A percentile compares a stretch with the other conserved stretches of the same genome.
phyloP scores from a whole-genome alignment of 2,113 vertebrate genomes.

The Spea multiplicata region DNA sequence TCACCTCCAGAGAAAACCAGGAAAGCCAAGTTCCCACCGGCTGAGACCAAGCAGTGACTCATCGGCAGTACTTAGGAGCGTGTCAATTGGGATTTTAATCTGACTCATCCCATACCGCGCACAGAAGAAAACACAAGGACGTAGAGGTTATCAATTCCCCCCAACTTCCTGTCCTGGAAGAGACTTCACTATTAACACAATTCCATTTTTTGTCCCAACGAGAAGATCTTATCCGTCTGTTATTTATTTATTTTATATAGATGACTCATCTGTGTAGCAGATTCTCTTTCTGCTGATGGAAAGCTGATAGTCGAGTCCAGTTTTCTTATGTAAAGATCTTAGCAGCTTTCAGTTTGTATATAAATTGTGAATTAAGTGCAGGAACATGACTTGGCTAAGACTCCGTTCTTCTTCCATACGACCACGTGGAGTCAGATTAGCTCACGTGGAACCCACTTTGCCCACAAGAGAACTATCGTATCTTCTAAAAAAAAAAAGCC shows the following conservation, averaged over 20 bases:
- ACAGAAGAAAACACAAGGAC: background rate
- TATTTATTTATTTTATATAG: slow-evolving; percentile 1
- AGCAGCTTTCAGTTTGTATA: background rate
- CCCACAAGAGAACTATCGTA: no score
- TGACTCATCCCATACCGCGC: slow-evolving; percentile 14
- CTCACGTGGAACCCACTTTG: no score
- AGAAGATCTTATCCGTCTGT: slow-evolving; percentile 11
- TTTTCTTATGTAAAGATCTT: background rate
- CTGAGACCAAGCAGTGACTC: slow-evolving; percentile 16
- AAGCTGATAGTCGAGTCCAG: background rate
- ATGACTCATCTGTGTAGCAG: slow-evolving; percentile 8
- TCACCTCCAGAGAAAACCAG: background rate
- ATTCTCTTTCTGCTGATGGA: background rate
- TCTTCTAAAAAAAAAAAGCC: no score
- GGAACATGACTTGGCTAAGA: background rate
- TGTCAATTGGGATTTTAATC: background rate
- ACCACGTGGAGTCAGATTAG: no score
- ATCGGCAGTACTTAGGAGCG: slow-evolving; percentile 12
- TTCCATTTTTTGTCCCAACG: background rate
- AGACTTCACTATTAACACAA: slow-evolving; percentile 2
- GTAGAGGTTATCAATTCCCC: background rate
- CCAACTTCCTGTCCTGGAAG: slow-evolving; percentile 12
- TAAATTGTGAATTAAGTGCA: background rate
- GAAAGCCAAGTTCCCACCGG: slow-evolving; percentile 26
- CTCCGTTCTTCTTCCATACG: background rate